Evolutionary conservation across 2,113 vertebrate species (phyloP).

Genomic region (Egretta garzetta): DNA sequence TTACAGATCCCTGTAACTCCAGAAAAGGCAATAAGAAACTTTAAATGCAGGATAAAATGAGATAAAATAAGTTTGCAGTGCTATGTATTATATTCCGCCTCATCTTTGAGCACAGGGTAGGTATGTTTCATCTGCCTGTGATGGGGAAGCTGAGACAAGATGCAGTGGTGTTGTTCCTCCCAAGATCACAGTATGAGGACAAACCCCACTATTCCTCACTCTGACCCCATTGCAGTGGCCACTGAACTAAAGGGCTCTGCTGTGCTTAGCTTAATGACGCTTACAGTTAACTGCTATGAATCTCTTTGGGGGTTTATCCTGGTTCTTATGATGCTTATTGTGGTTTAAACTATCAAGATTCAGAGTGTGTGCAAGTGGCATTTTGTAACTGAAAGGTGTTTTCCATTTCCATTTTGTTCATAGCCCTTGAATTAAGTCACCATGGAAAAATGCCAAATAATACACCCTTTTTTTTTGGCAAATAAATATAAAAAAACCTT

Average conservation of each 20-base stretch:
- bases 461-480: constrained; percentile 56
- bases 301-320: not conserved
- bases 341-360: constrained; percentile 9
- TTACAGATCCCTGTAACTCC: not conserved
- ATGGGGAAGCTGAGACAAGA: not conserved
- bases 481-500: constrained; percentile 57
- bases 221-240: not conserved
- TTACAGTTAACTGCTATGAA: not conserved
- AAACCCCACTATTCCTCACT: not conserved
- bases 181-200: not conserved
- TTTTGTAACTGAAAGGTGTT: constrained; percentile 56
- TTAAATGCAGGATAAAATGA: not conserved
- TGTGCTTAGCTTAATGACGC: not conserved
- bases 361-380: not conserved
- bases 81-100: not conserved
- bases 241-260: not conserved
- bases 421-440: constrained; percentile 61
- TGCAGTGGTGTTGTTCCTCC: not conserved
- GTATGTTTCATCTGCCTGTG: not conserved
- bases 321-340: not conserved
- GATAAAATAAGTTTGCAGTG: not conserved
- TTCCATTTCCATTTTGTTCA: constrained; percentile 63
- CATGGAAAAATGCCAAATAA: constrained; percentile 66
- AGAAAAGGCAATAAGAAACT: not conserved
- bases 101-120: not conserved